Conservation (phyloP, 2,113 vertebrate genomes). For the Cochlearius cochlearius region DNA sequence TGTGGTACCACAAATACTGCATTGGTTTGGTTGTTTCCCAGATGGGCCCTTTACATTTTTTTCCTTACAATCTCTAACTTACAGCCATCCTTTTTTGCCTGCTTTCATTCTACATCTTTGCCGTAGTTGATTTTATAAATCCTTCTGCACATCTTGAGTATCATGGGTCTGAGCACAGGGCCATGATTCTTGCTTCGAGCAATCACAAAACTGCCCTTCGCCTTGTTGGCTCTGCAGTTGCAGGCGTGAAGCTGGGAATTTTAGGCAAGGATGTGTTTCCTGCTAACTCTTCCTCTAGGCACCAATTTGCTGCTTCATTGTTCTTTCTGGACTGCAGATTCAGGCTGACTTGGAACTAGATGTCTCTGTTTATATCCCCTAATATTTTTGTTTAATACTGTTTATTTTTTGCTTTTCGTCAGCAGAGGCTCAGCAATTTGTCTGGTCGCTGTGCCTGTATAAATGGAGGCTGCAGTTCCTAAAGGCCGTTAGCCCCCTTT, state of each 20-base stretch:
- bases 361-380: not conserved
- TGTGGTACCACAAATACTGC: not conserved
- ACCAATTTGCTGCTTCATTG: not conserved
- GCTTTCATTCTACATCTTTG: not conserved
- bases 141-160: not conserved
- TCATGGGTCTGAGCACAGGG: not conserved
- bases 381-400: not conserved
- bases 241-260: not conserved
- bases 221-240: not conserved
- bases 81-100: not conserved
- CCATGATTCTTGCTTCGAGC: not conserved
- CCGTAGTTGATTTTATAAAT: not conserved
- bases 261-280: not conserved
- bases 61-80: not conserved
- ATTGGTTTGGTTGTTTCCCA: not conserved
- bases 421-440: not conserved
- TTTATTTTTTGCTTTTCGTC: not conserved
- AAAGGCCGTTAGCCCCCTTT: not conserved
- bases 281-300: not conserved
- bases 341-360: not conserved
- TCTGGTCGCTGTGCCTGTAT: not conserved
- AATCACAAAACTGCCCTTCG: not conserved
- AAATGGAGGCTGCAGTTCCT: not conserved
- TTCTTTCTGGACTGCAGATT: not conserved
- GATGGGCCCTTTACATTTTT: not conserved